Conservation (phyloP, 1,140 invertebrate species). For the Solen grandis region DNA sequence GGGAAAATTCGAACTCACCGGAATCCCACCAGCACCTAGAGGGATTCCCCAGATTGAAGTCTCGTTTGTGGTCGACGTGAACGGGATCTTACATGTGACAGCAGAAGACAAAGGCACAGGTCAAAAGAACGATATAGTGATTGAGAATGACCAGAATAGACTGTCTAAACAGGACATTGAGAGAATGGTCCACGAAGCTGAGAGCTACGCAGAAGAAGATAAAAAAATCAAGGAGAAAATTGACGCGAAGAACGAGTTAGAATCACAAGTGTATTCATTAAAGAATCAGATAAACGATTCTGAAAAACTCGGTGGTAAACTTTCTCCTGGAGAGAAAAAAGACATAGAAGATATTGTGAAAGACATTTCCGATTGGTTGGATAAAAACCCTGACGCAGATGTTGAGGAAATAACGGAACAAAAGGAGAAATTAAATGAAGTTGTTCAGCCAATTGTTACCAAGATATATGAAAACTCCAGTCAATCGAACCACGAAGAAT, state of each 20-base stretch:
- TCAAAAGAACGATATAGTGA: conserved; percentile 98
- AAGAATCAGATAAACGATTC: conserved; percentile 98
- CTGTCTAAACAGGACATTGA: conserved; percentile 98
- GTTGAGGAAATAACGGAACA: conserved; percentile 96
- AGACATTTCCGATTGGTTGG: conserved; percentile 98
- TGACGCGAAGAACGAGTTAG: conserved; percentile 92
- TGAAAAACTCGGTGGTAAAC: conserved; percentile 97
- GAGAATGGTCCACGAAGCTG: conserved; percentile 97
- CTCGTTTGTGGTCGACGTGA: conserved; percentile 99
- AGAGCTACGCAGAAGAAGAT: conserved; percentile 99
- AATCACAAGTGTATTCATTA: conserved; percentile 89
- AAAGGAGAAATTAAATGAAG: conserved; percentile 96
- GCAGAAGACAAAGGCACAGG: conserved; percentile 99
- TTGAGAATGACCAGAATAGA: conserved; percentile 98
- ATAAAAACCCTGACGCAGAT: conserved; percentile 96
- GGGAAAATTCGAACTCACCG: conserved; percentile 98
- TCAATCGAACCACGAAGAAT: conserved; percentile 76
- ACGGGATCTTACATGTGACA: conserved; percentile 96
- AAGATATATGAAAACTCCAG: conserved; percentile 96
- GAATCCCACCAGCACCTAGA: conserved; percentile 97
- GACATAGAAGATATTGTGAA: conserved; percentile 97
- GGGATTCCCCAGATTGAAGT: conserved; percentile 99
- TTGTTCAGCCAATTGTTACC: conserved; percentile 97
- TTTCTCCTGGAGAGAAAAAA: conserved; percentile 93
- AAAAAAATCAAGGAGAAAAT: conserved; percentile 96